phyloP scores from a whole-genome alignment of 2,797 vertebrate species.

The Anomalospiza imberbis region DNA sequence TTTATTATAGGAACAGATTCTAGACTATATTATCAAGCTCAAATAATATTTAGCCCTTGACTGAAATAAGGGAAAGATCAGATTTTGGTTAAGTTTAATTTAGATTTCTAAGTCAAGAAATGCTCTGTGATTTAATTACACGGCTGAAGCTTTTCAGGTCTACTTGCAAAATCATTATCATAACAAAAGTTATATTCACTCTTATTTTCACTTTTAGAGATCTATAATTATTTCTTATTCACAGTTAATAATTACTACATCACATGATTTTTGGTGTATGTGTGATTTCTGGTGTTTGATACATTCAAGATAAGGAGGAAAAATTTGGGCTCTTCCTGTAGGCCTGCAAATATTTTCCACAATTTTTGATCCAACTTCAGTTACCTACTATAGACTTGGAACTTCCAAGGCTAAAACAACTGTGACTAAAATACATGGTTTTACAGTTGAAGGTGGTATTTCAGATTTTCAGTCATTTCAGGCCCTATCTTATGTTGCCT shows the following conservation, averaged over 20 bases:
- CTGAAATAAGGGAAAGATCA: neutral
- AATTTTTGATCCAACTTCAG: neutral
- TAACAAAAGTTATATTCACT: neutral
- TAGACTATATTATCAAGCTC: neutral
- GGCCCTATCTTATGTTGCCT: neutral
- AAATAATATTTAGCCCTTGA: neutral
- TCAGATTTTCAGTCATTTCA: neutral
- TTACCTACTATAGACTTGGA: neutral
- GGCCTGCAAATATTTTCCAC: neutral
- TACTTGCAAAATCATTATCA: neutral
- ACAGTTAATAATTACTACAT: neutral
- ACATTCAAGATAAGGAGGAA: neutral
- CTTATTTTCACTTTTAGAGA: neutral
- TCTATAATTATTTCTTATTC: neutral
- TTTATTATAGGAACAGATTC: neutral
- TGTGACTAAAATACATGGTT: fast-evolving
- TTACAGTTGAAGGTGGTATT: neutral
- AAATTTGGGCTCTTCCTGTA: neutral
- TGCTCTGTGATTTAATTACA: neutral
- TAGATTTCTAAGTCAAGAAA: neutral
- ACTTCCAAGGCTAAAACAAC: neutral
- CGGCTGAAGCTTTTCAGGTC: neutral
- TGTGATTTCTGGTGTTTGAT: neutral
- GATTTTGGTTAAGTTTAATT: neutral
- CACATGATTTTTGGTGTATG: neutral